Evolutionary conservation across 1,140 invertebrate genomes (phyloP).

Genomic region (Dendroctonus ponderosae): DNA sequence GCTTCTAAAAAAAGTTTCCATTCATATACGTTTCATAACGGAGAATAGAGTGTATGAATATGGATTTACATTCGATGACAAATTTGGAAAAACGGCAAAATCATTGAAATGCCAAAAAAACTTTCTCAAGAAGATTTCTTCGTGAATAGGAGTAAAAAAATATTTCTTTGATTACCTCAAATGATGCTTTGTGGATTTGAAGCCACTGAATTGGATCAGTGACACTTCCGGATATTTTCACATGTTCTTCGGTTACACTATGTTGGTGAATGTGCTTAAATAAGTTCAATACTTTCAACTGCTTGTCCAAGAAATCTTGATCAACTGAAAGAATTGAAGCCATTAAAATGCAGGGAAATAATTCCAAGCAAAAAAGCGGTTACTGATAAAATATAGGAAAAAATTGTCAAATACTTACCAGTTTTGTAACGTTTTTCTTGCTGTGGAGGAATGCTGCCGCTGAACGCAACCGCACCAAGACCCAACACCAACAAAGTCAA

Average conservation of each 20-base stretch:
- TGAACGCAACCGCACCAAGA: slow-evolving; percentile 23
- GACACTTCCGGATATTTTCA: slow-evolving; percentile 47
- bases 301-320: slow-evolving; percentile 55
- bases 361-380: neutral
- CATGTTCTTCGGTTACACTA: slow-evolving; percentile 53
- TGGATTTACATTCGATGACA: too few species aligned
- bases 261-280: slow-evolving; percentile 61
- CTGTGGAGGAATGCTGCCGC: slow-evolving; percentile 1
- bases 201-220: slow-evolving; percentile 22
- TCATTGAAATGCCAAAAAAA: too few species aligned
- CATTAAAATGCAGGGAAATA: neutral
- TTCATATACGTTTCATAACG: neutral
- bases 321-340: slow-evolving; percentile 18
- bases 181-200: slow-evolving; percentile 13
- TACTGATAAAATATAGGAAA: neutral
- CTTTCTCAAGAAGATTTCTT: neutral
- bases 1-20: slow-evolving; percentile 47
- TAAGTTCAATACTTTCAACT: slow-evolving; percentile 62
- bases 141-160: neutral
- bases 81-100: too few species aligned
- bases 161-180: slow-evolving; percentile 14
- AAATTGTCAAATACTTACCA: slow-evolving; percentile 30
- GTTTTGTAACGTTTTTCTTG: slow-evolving; percentile 31
- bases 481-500: slow-evolving; percentile 36
- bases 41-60: neutral